Base-by-base conservation (phyloP, 1,140 invertebrate genomes). In the Brachionus asplanchnoidis region DNA sequence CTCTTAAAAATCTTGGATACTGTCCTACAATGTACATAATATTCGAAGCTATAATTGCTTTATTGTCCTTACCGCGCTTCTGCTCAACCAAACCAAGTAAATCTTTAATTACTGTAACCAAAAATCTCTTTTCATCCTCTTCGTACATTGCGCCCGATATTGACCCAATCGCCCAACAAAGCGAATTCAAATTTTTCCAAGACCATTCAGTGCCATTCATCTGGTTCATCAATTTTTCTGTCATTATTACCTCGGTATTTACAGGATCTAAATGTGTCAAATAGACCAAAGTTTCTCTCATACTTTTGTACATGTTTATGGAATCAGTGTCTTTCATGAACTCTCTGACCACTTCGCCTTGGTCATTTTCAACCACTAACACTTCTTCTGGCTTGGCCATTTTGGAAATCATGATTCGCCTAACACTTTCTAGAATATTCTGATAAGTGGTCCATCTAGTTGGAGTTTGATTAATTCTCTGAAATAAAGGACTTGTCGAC, bases 11-110 rank as follows among this genome's bases (percentile, higher is more conserved):
- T 68, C 97, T 92, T 70, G 98, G 98, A 92, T 99, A 99, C 88
- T 99, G 98, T 32, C 98, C 98, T 44, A 99, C 98, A 85, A 99
- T 97, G 90, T 99, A 99, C 98, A 99, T 99, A 86, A 99, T 99
- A 90, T 99, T 99, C 85, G 97, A 98, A 8, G 98, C 98, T 88
- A 99, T 98, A 78, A 99, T 99, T 70, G 98, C 98, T 91, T 99
- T 99, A 90, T 99, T 99, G 90, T 99, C 97, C 91, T 99, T 99
- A 8, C 97, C 97, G 87, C 98, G 94, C 89, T 99, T 99, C 88
- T 99, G 97, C 89, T 99, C 98, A 91, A 98, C 99, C 14, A 99
- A 90, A 1, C 97, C 97, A 40, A 99, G 92, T 70, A 99, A 91
- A 90, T 99, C 97, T 91, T 99, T 98, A 85, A 99, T 99, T 42